Conservation (phyloP, 1,140 invertebrate species). For the Colletes gigas region DNA sequence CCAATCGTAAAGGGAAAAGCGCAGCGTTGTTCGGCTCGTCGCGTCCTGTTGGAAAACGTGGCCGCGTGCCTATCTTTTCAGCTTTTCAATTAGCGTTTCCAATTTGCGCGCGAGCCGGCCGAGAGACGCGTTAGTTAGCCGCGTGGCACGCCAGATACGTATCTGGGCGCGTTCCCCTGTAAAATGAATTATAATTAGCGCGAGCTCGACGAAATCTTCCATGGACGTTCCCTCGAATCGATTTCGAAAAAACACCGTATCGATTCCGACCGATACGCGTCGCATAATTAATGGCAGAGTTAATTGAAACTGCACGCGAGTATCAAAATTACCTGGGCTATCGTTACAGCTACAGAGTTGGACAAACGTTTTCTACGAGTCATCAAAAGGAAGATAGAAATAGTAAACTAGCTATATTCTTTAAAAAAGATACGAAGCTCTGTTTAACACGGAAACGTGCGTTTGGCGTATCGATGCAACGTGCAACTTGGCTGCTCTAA, state of each 20-base stretch:
- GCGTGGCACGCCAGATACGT: not conserved
- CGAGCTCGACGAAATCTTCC: not conserved
- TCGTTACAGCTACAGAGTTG: slow-evolving; percentile 14
- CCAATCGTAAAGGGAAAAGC: slow-evolving; percentile 39
- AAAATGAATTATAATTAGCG: slow-evolving; percentile 33
- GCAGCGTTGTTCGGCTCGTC: not conserved
- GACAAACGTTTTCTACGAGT: too few species aligned
- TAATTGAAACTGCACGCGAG: slow-evolving; percentile 11
- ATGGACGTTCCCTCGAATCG: slow-evolving; percentile 1
- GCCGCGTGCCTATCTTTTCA: slow-evolving; percentile 6
- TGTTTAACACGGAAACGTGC: slow-evolving; percentile 8
- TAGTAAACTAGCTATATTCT: too few species aligned
- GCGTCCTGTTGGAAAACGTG: slow-evolving; percentile 31
- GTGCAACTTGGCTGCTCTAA: not conserved
- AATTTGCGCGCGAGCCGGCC: not conserved
- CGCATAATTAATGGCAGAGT: slow-evolving; percentile 31
- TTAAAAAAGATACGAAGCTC: not conserved
- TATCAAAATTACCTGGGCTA: slow-evolving; percentile 21
- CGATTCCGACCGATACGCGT: slow-evolving; percentile 2
- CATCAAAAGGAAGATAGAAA: too few species aligned
- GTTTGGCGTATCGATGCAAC: too few species aligned
- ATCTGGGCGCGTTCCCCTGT: not conserved
- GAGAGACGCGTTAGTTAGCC: not conserved
- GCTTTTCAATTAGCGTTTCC: slow-evolving; percentile 24
- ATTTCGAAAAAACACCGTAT: not conserved